These are phyloP conservation scores for Catotricha subobsoleta DNA, from an alignment of 2,888 invertebrate species.

Conservation along the genomic window DNA sequence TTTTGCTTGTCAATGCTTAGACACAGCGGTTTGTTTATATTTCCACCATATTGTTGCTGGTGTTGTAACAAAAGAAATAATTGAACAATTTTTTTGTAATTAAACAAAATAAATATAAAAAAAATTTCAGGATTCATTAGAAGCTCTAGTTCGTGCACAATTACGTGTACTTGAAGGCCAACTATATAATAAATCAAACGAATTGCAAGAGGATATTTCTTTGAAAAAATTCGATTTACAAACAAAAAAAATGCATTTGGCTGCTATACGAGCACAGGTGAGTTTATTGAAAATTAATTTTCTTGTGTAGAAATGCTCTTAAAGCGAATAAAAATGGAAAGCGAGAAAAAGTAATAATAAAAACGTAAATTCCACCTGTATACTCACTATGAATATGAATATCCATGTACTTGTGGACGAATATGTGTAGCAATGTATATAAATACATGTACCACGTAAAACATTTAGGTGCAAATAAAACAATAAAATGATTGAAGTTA, in stretches of 20 bases:
- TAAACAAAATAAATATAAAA: neutral
- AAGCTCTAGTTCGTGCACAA: slow-evolving; percentile 66
- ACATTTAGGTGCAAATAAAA: too few relatives aligned
- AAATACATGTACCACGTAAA: too few relatives aligned
- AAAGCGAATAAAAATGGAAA: too few relatives aligned
- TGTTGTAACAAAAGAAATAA: neutral
- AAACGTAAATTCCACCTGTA: too few relatives aligned
- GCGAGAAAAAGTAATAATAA: too few relatives aligned
- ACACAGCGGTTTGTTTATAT: too few relatives aligned
- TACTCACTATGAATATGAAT: too few relatives aligned
- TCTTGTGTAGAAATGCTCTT: too few relatives aligned
- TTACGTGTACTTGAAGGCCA: slow-evolving; percentile 57
- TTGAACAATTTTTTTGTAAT: neutral
- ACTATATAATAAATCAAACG: slow-evolving; percentile 83
- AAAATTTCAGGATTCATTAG: slow-evolving; percentile 54
- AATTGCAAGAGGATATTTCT: slow-evolving; percentile 88
- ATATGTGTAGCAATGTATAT: too few relatives aligned
- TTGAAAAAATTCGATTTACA: slow-evolving; percentile 85
- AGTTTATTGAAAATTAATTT: slow-evolving; percentile 19
- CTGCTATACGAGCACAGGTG: slow-evolving; percentile 84
- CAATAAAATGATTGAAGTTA: too few relatives aligned
- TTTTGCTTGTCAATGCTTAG: neutral
- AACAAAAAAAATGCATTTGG: slow-evolving; percentile 76
- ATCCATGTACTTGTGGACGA: too few relatives aligned
- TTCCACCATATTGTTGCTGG: neutral